A percentile compares a stretch with the other conserved stretches of the same genome.
These are phyloP conservation scores for Neofelis nebulosa DNA, from an alignment of 2,113 vertebrate species.

Conservation along the genomic window DNA sequence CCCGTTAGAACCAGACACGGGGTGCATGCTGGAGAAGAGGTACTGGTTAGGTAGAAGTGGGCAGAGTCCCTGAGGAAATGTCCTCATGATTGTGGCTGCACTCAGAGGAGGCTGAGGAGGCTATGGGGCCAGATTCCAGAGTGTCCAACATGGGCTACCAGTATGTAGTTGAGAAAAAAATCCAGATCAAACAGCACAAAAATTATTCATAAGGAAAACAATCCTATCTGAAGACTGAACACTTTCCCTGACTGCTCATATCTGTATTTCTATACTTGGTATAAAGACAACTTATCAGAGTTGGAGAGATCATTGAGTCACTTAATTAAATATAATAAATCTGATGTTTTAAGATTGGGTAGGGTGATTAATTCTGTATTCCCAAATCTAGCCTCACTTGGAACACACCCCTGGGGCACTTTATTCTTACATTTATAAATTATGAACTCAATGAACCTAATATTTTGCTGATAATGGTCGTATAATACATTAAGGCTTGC, in stretches of 20 bases:
- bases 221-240: neutral
- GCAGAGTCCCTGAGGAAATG: neutral
- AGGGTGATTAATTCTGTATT: slow-evolving; percentile 77
- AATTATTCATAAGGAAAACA: slow-evolving; percentile 53
- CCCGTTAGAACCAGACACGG: rapidly evolving
- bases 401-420: slow-evolving; percentile 58
- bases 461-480: slow-evolving; percentile 68
- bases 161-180: neutral
- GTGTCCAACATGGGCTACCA: neutral
- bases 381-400: slow-evolving; percentile 60
- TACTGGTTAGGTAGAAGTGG: rapidly evolving
- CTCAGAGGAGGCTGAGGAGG: neutral
- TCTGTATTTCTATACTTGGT: slow-evolving; percentile 63
- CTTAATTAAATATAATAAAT: slow-evolving; percentile 85
- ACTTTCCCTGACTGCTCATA: slow-evolving; percentile 61
- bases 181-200: neutral
- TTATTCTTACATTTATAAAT: slow-evolving; percentile 76
- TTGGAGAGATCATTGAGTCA: slow-evolving; percentile 57
- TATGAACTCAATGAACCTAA: slow-evolving; percentile 70
- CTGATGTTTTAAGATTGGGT: slow-evolving; percentile 71
- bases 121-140: no score
- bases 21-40: neutral
- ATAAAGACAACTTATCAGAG: slow-evolving; percentile 57
- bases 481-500: slow-evolving; percentile 67
- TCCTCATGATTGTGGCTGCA: rapidly evolving